Percentiles rank a stretch among this genome's conserved stretches.
phyloP scores from a whole-genome alignment of 2,797 vertebrate species.

The Crenuchus spilurus region DNA sequence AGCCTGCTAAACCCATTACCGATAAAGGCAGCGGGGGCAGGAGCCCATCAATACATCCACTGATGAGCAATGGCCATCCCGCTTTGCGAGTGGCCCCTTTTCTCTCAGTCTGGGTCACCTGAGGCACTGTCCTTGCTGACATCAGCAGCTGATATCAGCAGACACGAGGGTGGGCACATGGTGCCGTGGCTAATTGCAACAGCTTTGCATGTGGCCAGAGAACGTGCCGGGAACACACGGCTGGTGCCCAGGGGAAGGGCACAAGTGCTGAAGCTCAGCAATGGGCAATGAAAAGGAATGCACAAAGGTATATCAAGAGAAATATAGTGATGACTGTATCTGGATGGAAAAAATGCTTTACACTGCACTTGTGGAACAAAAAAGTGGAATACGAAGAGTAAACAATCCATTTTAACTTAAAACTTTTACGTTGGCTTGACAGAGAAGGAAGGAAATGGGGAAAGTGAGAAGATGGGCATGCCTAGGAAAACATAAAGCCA shows the following conservation, averaged over 20 bases:
- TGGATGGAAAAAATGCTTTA: neutral
- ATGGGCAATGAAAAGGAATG: neutral
- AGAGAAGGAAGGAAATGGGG: neutral
- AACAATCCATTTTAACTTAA: neutral
- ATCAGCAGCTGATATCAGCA: slow-evolving; percentile 64
- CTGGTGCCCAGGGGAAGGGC: slow-evolving; percentile 45
- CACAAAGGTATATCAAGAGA: neutral
- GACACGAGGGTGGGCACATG: slow-evolving; percentile 57
- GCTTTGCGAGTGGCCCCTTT: slow-evolving; percentile 43
- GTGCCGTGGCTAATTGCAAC: slow-evolving; percentile 54
- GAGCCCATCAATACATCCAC: slow-evolving; percentile 60
- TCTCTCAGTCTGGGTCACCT: slow-evolving; percentile 59
- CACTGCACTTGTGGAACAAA: neutral
- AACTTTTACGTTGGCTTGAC: neutral
- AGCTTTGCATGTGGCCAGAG: slow-evolving; percentile 45
- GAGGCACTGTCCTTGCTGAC: slow-evolving; percentile 60
- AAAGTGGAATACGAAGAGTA: neutral
- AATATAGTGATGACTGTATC: slow-evolving; percentile 6
- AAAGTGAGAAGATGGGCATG: neutral
- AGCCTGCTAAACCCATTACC: slow-evolving; percentile 67
- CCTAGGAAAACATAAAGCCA: neutral
- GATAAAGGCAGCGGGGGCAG: slow-evolving; percentile 57
- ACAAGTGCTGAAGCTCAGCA: slow-evolving; percentile 34
- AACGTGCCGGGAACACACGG: slow-evolving; percentile 19
- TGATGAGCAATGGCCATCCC: slow-evolving; percentile 60